Evolutionary conservation across 2,113 vertebrate genomes (phyloP), one percentile per base, ranked within the genome.

Genomic region (Pituophis catenifer): DNA sequence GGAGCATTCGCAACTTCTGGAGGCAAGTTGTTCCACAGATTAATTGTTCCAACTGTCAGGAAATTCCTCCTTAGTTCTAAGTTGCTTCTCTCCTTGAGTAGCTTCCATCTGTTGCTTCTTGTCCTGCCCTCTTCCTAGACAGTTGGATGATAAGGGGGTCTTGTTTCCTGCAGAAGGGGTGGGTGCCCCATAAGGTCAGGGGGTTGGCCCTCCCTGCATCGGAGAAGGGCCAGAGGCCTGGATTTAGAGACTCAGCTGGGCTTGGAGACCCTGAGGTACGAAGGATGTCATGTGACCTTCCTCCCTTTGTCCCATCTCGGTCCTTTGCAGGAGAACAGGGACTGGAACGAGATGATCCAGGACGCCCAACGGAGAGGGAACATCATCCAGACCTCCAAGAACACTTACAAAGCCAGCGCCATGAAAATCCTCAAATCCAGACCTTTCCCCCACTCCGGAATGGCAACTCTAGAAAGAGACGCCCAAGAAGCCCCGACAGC

Each of bases 291-390:
- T 1, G 29, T 1, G 29, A 6, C 2, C 9, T 24, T 52, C 59
- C 15, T 52, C 9, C 50, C 52, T 24, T 81, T 54, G 1, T 9
- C 38, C 48, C 65, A 26, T 3, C 65, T 81, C 2, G 29, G 4
- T 8, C 21, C 26, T 62, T 91, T 95, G 13, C 93, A 98, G 98
- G 98, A 98, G 44, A 98, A 98, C 2, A 94, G 95, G 19, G 98
- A 98, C 89, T 99, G 98, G 98, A 97, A 98, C 1, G 94, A 97
- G 0, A 95, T 99, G 94, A 98, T 99, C 93, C 97, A 98, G 86
- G 98, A 99, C 2, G 98, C 98, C 1, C 96, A 97, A 58, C 98
- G 44, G 44, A 97, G 98, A 33, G 98, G 98, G 0, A 97, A 97
- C 62, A 98, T 98, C 23, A 94, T 98, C 44, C 97, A 93, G 93